phyloP scores from a whole-genome alignment of 2,888 invertebrate species.

The Synanthedon tipuliformis region DNA sequence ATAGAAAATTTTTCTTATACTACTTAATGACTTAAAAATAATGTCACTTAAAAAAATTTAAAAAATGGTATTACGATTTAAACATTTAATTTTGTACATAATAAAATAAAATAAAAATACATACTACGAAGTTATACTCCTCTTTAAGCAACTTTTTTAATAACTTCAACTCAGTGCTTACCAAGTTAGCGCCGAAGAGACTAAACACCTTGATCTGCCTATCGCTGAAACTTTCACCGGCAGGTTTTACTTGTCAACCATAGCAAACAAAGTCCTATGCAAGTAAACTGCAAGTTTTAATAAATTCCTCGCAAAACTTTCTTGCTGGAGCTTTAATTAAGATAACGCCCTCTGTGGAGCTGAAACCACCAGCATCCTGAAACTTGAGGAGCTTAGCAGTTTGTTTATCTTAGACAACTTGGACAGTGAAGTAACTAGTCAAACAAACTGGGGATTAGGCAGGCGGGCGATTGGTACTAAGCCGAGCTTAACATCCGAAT shows the following conservation, averaged over 20 bases:
- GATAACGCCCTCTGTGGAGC: conserved; percentile 39
- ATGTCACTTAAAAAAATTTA: no score
- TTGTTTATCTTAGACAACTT: conserved; percentile 58
- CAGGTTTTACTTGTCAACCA: background rate
- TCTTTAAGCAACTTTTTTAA: background rate
- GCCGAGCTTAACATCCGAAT: conserved; percentile 40
- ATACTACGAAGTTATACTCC: background rate
- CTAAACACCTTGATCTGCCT: background rate
- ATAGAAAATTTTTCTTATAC: no score
- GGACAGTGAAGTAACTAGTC: conserved; percentile 53
- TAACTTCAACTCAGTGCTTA: background rate
- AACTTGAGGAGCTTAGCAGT: conserved; percentile 42
- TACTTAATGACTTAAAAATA: no score
- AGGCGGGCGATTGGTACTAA: conserved; percentile 21
- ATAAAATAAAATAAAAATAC: no score
- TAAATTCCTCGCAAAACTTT: conserved; percentile 43
- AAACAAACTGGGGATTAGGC: conserved; percentile 36
- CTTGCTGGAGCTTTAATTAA: conserved; percentile 44
- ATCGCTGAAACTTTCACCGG: background rate
- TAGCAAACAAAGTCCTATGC: conserved; percentile 1
- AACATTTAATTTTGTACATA: no score
- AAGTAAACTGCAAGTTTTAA: conserved; percentile 29
- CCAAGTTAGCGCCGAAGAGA: background rate
- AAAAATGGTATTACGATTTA: no score
- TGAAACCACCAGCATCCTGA: conserved; percentile 20